Evolutionary conservation across 2,888 invertebrate genomes (phyloP).

Genomic region (Calameuta idolon): DNA sequence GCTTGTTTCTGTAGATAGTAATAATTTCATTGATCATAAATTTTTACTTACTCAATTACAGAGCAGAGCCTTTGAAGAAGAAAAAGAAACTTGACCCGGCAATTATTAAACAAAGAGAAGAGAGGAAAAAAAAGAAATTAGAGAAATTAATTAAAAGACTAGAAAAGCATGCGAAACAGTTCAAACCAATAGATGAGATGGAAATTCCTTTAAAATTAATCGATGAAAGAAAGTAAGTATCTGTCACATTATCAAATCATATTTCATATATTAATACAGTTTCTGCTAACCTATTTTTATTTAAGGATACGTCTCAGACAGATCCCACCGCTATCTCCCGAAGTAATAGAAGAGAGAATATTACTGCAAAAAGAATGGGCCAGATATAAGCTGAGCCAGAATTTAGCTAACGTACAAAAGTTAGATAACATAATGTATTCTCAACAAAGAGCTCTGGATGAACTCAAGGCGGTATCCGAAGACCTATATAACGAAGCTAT

Average conservation of each 20-base stretch:
- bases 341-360: conserved; percentile 75
- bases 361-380: conserved; percentile 82
- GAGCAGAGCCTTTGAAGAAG: conserved; percentile 91
- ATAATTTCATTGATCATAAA: conserved; percentile 3
- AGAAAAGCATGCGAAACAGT: conserved; percentile 82
- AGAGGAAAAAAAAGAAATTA: conserved; percentile 82
- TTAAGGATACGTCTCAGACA: conserved; percentile 60
- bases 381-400: conserved; percentile 75
- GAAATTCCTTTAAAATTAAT: conserved; percentile 78
- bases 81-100: conserved; percentile 88
- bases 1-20: neutral
- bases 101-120: conserved; percentile 83
- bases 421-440: conserved; percentile 77
- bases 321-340: conserved; percentile 67
- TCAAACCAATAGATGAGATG: conserved; percentile 92
- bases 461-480: conserved; percentile 83
- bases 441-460: conserved; percentile 84
- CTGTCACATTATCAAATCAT: neutral
- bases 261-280: neutral
- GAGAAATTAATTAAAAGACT: conserved; percentile 89
- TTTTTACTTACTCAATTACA: conserved; percentile 57
- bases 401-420: conserved; percentile 74
- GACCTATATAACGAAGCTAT: conserved; percentile 90
- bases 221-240: conserved; percentile 74
- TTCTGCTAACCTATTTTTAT: neutral